These are phyloP conservation scores for rat (Rattus norvegicus) DNA, from an alignment of 2,113 vertebrate genomes.

Conservation along the genomic window GRCr8 NC_086027.1:34538001-34538500, in stretches of 20 bases:
- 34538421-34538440: background rate
- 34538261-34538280: background rate
- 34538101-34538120: background rate
- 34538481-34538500: background rate
- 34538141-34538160: background rate
- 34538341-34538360: background rate
- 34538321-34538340: background rate
- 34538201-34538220: background rate
- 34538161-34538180: background rate
- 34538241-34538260: conserved; percentile 28
- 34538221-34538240: background rate
- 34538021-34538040: background rate
- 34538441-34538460: background rate
- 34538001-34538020: background rate
- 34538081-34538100: background rate
- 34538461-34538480: background rate
- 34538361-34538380: background rate
- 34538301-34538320: background rate
- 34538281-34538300: background rate
- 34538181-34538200: background rate
- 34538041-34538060: background rate
- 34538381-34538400: background rate
- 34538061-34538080: background rate
- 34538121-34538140: background rate
- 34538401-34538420: background rate